Base-by-base conservation (phyloP, 1,140 invertebrate genomes). In the Homalodisca vitripennis region DNA sequence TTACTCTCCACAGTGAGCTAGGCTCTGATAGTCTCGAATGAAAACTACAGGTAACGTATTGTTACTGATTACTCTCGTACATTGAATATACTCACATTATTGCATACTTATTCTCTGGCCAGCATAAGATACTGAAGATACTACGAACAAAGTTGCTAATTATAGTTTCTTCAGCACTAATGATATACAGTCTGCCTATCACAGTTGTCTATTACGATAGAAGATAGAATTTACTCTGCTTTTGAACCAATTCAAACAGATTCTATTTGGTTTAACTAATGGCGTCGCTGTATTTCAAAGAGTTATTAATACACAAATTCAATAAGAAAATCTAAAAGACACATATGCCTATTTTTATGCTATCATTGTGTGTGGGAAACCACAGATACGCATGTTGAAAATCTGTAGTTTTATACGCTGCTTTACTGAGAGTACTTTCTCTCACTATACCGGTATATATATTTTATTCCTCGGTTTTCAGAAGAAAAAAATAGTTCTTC, bases 261-360 rank as follows among this genome's bases (percentile, higher is more conserved):
- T 78, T 14, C 75, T 75, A 27, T 78, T 78, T 71, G 79, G 77
- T 2, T 41, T 78, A 0, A 73, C 69, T 12, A 74, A 75, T 62
- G 67, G 74, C 31, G 72, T 73, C 0, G 13, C 69, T 22, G 60
- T 60, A 22, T 77, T 73, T 34, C 76, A 76, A 64, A n/a, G 70
- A 17, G 64, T 68, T 12, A 70, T 75, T n/a, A n/a, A n/a, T n/a
- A n/a, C n/a, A n/a, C n/a, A n/a, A n/a, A n/a, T n/a, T n/a, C n/a
- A n/a, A 0, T 57, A 30, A 22, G 69, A 70, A 41, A 70, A 70
- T 20, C 30, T 68, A 10, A 55, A 69, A 41, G 30, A 69, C 3
- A 69, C 68, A 14, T 69, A 41, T 67, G 68, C 68, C 31, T 70
- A 67, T 55, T 20, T 64, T 14, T 27, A 57, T 48, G 66, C 69